Conservation (phyloP, 2,888 invertebrate genomes). For the Dilophus febrilis region DNA sequence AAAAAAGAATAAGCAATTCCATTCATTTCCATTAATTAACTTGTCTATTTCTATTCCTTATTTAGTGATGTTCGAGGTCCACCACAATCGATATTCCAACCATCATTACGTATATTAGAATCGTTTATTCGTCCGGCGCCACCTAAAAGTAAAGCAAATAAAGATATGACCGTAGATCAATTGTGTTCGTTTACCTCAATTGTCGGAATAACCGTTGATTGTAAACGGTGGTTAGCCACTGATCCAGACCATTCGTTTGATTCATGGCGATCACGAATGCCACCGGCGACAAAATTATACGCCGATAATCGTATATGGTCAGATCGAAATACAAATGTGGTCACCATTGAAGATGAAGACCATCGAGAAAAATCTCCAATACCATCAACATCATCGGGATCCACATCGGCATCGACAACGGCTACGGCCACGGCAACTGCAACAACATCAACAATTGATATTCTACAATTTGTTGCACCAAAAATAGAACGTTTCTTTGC, state of each 20-base stretch:
- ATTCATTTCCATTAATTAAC: neutral
- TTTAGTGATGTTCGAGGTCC: slow-evolving; percentile 53
- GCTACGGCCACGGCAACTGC: slow-evolving; percentile 5
- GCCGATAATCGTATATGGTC: slow-evolving; percentile 10
- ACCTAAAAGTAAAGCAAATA: slow-evolving; percentile 36
- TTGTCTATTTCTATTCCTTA: slow-evolving; percentile 1
- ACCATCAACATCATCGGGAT: slow-evolving; percentile 13
- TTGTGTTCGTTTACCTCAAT: slow-evolving; percentile 34
- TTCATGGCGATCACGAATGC: slow-evolving; percentile 53
- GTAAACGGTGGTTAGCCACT: slow-evolving; percentile 54
- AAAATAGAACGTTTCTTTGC: slow-evolving; percentile 10
- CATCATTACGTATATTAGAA: slow-evolving; percentile 82
- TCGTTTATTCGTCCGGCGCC: slow-evolving; percentile 54
- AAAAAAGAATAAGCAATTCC: neutral
- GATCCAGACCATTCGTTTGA: slow-evolving; percentile 50
- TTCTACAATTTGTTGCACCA: slow-evolving; percentile 11
- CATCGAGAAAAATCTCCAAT: too few relatives aligned
- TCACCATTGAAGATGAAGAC: neutral
- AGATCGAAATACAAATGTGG: slow-evolving; percentile 12
- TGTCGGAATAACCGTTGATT: slow-evolving; percentile 50
- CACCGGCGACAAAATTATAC: slow-evolving; percentile 21
- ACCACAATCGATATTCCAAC: slow-evolving; percentile 77
- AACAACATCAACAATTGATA: slow-evolving; percentile 14
- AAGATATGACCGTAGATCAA: slow-evolving; percentile 35
- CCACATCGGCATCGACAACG: slow-evolving; percentile 13